Evolutionary conservation across 2,113 vertebrate species (phyloP), one percentile per base, ranked within the genome.

Genomic region (Cynoglossus semilaevis): DNA sequence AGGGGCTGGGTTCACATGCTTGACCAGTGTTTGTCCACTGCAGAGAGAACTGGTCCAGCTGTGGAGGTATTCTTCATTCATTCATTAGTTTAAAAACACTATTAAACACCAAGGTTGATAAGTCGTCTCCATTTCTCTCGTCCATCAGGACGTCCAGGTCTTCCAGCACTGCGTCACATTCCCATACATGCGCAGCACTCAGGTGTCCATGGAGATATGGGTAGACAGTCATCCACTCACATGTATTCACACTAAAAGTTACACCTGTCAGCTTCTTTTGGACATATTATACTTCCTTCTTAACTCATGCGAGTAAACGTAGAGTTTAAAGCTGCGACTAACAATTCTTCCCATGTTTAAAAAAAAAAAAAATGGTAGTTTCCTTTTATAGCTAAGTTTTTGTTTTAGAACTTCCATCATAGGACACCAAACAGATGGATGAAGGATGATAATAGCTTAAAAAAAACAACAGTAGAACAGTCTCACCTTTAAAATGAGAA

Each of bases 31-130:
- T 68, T 62, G 82, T 85, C 76, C 78, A 72, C 50, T 41, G 68
- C 45, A 70, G 60, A 77, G 63, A 81, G 61, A 73, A 40, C 70
- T 67, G 71, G 80, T 79, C 84, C 67, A 79, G 72, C 72, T 63
- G 66, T 77, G 82, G 87, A 88, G 87, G 87, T 82, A 85, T 83
- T 85, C 76, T 81, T 84, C 80, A 87, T 65, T 83, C 75, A 64
- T 44, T 70, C 56, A 45, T 62, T 15, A 50, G 7, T 18, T 51
- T 41, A 54, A 52, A 58, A 52, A n/a, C 44, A 46, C 22, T 29
- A 29, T 29, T 29, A 7, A 35, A 54, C 51, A 76, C 8, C 10
- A n/a, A 70, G 36, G 63, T 55, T 61, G 51, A 72, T 51, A 80
- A 70, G 71, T 81, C 63, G 75, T 60, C 79, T 75, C 65, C 64